Base-by-base conservation (phyloP, 2,888 invertebrate genomes). In the Mycalesis mineus region DNA sequence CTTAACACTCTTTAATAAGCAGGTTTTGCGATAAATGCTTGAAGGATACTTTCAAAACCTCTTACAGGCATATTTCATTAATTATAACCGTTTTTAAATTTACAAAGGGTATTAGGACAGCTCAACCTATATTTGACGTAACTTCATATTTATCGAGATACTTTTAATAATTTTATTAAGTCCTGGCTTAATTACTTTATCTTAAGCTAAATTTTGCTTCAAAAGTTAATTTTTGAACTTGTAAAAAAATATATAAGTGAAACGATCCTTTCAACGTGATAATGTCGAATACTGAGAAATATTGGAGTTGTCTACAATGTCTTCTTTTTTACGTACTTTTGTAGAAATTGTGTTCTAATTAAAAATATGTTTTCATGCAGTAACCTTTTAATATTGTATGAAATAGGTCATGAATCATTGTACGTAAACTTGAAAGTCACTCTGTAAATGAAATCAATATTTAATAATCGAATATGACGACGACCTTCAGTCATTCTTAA, bases 331-430 rank as follows among this genome's bases (percentile, higher is more conserved):
- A 11, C 11, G 6, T 36, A 36, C 36, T 11, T 11, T 36, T 36
- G 36, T 36, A 2, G 9, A 33, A 9, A 33, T 5, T 5, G 7
- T 33, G 7, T 7, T 3, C 7, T 9, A 22, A 33, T 33, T 33
- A 33, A 33, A 33, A 33, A 33, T 7, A 5, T 33, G 7, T 33
- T 33, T 36, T 36, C 4, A 11, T 36, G 36, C 36, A 36, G 36
- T 11, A 9, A 11, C 11, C 36, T n/a, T 22, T 37, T 8, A 36
- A 9, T 13, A 13, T 28, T 13, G 28, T 40, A 28, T 29, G 41
- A 63, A 58, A 63, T 61, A 61, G 61, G 61, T 63, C 61, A 63
- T 56, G 53, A 60, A 48, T 53, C 55, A 53, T 45, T 50, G 57
- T 55, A 51, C 50, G 47, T 44, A 52, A 54, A 45, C 29, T 58